These are phyloP conservation scores for Neoitamus cyanurus DNA, from an alignment of 2,888 invertebrate species.

Conservation along the genomic window DNA sequence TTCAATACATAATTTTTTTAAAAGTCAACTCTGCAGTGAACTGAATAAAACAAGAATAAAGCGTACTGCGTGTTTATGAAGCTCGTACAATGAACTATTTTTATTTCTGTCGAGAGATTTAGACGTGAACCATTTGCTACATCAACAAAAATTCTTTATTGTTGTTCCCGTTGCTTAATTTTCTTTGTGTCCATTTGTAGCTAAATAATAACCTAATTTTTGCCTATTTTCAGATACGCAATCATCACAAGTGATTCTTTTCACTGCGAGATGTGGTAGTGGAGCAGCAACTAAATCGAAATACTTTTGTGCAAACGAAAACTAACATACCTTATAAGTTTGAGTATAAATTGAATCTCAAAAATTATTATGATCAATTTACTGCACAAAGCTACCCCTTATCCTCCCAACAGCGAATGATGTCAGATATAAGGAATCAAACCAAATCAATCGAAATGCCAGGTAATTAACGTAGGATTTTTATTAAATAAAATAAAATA, in stretches of 20 bases:
- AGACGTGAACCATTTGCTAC: neutral
- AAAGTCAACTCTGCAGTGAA: neutral
- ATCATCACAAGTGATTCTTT: neutral
- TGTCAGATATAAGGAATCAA: constrained; percentile 53
- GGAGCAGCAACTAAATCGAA: neutral
- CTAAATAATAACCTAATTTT: neutral
- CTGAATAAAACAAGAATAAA: neutral
- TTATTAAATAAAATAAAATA: too few species aligned
- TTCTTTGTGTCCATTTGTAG: neutral
- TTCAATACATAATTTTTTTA: neutral
- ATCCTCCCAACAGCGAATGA: constrained; percentile 52
- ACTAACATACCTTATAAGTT: neutral
- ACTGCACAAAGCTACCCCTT: constrained; percentile 48
- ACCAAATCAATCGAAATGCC: constrained; percentile 52
- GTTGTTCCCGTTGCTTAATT: neutral
- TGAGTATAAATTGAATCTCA: neutral
- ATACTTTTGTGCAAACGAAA: neutral
- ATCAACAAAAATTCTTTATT: neutral
- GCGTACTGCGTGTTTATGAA: neutral
- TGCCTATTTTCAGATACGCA: neutral
- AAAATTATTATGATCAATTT: constrained; percentile 49
- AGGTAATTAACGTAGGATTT: too few species aligned
- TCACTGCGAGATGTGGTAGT: neutral
- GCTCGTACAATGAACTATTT: neutral
- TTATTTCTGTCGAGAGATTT: neutral